A percentile compares a stretch with the other conserved stretches of the same genome.
phyloP scores from a whole-genome alignment of 2,113 vertebrate species.

The Sebastes schlegelii region DNA sequence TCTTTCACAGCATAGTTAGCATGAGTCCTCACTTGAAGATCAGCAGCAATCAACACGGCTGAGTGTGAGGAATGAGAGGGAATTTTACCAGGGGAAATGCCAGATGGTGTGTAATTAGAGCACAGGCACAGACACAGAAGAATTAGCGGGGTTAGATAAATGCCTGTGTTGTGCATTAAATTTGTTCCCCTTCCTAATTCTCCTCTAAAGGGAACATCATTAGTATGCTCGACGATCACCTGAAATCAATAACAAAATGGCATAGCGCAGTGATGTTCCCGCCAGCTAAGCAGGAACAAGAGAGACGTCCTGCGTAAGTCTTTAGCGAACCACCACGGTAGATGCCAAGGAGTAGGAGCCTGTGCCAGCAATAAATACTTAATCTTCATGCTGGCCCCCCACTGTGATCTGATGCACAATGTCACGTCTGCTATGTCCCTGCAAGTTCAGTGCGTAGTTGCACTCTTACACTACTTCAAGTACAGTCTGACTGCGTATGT shows the following conservation, averaged over 20 bases:
- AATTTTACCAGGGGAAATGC: conserved; percentile 78
- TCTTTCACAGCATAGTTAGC: conserved; percentile 70
- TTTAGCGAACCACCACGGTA: conserved; percentile 51
- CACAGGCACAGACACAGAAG: conserved; percentile 73
- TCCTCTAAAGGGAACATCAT: conserved; percentile 67
- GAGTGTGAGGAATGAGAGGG: conserved; percentile 75
- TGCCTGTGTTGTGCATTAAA: conserved; percentile 73
- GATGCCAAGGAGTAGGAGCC: conserved; percentile 56
- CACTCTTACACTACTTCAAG: conserved; percentile 51
- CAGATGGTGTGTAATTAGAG: conserved; percentile 83
- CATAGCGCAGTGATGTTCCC: conserved; percentile 60
- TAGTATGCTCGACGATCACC: conserved; percentile 70
- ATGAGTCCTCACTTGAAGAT: conserved; percentile 75
- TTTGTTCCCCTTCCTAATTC: conserved; percentile 64
- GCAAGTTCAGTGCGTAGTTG: conserved; percentile 46
- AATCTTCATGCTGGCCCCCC: conserved; percentile 50
- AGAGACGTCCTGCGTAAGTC: conserved; percentile 52
- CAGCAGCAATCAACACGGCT: conserved; percentile 71
- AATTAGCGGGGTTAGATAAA: conserved; percentile 79
- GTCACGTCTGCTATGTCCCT: conserved; percentile 55
- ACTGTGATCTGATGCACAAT: conserved; percentile 52
- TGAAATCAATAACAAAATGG: conserved; percentile 76
- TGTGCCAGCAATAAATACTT: conserved; percentile 72
- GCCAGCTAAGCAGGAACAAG: conserved; percentile 56
- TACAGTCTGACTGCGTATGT: conserved; percentile 49